Percentiles rank a stretch among this genome's conserved stretches.
Conservation (phyloP, 2,113 vertebrate genomes). For the Lathamus discolor region DNA sequence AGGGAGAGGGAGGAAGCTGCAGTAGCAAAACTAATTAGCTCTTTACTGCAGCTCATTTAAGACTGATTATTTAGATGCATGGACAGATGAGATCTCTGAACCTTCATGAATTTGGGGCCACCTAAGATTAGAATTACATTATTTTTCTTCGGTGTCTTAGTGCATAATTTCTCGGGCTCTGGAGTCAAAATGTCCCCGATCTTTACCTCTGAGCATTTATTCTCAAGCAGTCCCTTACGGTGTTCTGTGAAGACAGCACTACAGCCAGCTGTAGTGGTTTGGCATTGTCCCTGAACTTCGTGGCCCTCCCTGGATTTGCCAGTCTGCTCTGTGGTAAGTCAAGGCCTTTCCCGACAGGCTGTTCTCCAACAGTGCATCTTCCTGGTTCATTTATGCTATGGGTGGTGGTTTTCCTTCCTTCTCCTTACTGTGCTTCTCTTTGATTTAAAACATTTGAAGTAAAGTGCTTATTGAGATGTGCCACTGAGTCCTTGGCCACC, state of each 20-base stretch:
- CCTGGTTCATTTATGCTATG: not conserved
- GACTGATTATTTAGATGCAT: not conserved
- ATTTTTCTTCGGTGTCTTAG: not conserved
- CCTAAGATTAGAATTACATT: not conserved
- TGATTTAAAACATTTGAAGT: not conserved
- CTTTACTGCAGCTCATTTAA: not conserved
- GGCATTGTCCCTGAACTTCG: not conserved
- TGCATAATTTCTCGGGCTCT: not conserved
- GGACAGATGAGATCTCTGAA: not conserved
- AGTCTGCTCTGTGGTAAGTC: not conserved
- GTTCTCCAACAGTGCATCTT: not conserved
- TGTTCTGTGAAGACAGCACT: not conserved
- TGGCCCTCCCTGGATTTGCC: not conserved
- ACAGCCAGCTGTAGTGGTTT: not conserved
- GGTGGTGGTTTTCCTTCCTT: not conserved
- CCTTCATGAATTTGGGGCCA: not conserved
- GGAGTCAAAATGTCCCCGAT: not conserved
- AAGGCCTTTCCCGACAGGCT: not conserved
- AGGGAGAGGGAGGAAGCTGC: not conserved
- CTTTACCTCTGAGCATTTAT: not conserved
- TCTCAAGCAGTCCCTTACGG: not conserved
- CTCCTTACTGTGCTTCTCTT: not conserved
- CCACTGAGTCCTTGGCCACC: not conserved
- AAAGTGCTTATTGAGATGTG: not conserved
- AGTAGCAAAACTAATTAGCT: not conserved